Evolutionary conservation across 2,113 vertebrate genomes (phyloP).

Genomic region (Nerophis ophidion): DNA sequence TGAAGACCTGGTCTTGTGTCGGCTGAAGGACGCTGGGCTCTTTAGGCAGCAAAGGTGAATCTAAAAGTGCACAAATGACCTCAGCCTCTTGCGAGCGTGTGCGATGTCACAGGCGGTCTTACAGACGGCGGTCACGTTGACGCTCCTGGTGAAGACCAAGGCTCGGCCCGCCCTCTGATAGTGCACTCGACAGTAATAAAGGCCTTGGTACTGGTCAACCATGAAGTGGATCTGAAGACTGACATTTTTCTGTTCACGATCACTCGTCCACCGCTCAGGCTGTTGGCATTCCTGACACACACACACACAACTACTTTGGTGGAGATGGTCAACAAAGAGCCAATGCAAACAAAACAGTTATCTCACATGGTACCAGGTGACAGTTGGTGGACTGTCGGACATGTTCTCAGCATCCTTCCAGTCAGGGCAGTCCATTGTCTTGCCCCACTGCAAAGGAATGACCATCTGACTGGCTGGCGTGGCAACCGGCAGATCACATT

Average conservation of each 20-base stretch:
- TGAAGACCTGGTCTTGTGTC: constrained; percentile 11
- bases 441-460: constrained; percentile 62
- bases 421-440: constrained; percentile 76
- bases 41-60: neutral
- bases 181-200: constrained; percentile 80
- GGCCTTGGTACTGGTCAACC: constrained; percentile 44
- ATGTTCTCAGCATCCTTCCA: constrained; percentile 72
- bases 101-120: constrained; percentile 47
- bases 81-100: neutral
- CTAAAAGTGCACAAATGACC: constrained; percentile 18
- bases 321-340: neutral
- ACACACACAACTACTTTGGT: neutral
- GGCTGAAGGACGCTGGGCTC: constrained; percentile 47
- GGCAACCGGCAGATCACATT: constrained; percentile 47
- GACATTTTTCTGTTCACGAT: constrained; percentile 47
- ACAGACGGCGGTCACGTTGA: constrained; percentile 81
- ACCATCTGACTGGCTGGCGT: neutral
- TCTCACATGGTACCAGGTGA: constrained; percentile 81
- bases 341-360: neutral
- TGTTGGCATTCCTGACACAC: neutral
- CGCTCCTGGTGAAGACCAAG: constrained; percentile 76
- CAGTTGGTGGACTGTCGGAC: constrained; percentile 48
- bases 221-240: constrained; percentile 67
- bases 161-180: constrained; percentile 69
- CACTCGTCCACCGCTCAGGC: constrained; percentile 1